Conservation (phyloP, 2,888 invertebrate species). For the Thysanoteuthis rhombus region DNA sequence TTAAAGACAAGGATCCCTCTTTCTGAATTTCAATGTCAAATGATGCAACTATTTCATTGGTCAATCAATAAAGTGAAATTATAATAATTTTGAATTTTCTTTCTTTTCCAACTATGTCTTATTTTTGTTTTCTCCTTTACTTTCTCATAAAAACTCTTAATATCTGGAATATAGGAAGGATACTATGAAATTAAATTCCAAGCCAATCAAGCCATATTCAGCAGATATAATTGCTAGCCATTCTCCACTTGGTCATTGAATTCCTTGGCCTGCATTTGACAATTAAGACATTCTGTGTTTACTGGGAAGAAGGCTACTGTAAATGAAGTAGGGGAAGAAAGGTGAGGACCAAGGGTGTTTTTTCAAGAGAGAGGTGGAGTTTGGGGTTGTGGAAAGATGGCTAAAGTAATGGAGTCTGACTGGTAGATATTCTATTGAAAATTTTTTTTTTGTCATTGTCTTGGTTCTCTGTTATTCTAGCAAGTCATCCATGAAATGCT, state of each 20-base stretch:
- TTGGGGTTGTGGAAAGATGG: neutral
- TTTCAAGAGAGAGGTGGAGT: too few species aligned
- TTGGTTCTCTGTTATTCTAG: neutral
- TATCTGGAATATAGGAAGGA: neutral
- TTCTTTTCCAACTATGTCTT: neutral
- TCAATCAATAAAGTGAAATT: neutral
- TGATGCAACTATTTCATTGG: conserved; percentile 12
- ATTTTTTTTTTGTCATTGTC: neutral
- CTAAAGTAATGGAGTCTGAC: neutral
- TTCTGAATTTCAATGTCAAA: neutral
- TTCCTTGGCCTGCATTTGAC: neutral
- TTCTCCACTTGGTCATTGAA: neutral
- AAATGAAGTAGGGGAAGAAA: neutral
- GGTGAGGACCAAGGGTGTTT: neutral
- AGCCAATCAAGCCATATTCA: neutral
- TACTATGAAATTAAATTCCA: neutral
- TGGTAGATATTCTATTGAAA: neutral
- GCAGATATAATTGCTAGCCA: neutral
- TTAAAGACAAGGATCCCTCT: neutral
- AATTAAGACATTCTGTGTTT: neutral
- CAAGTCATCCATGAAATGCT: neutral
- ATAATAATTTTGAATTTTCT: neutral
- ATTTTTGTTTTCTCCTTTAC: neutral
- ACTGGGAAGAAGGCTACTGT: neutral
- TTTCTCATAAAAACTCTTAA: neutral